Percentiles rank a stretch among this genome's conserved stretches.
These are phyloP conservation scores for Phortica okadai DNA, from an alignment of 2,888 invertebrate genomes.

Conservation along the genomic window DNA sequence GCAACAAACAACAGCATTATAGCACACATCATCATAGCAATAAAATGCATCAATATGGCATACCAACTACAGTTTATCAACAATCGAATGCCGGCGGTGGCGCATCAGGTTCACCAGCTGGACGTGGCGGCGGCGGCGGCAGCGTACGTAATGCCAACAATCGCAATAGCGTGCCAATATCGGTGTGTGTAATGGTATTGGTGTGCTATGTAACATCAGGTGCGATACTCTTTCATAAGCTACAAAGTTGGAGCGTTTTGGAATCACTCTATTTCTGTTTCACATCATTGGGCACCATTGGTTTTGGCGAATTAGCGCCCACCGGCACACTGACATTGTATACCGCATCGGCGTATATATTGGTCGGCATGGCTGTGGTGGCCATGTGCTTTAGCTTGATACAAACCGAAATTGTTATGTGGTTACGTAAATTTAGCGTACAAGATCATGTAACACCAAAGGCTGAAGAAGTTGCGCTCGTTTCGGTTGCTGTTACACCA, in stretches of 20 bases:
- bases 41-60: conserved; percentile 55
- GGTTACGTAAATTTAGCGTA: conserved; percentile 76
- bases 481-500: conserved; percentile 78
- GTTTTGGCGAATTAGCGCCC: conserved; percentile 88
- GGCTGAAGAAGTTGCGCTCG: conserved; percentile 77
- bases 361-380: conserved; percentile 89
- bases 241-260: conserved; percentile 93
- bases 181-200: conserved; percentile 90
- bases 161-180: conserved; percentile 83
- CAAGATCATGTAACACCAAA: conserved; percentile 77
- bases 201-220: conserved; percentile 92
- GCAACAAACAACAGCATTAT: conserved; percentile 41
- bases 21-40: conserved; percentile 44
- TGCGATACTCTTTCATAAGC: conserved; percentile 90
- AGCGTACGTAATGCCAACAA: conserved; percentile 12
- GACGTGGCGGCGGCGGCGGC: conserved; percentile 5
- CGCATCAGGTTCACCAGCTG: conserved; percentile 36
- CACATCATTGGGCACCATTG: conserved; percentile 88
- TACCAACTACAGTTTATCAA: conserved; percentile 61
- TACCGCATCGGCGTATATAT: conserved; percentile 87
- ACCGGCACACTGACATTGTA: conserved; percentile 84
- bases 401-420: conserved; percentile 83
- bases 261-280: conserved; percentile 92
- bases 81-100: conserved; percentile 41
- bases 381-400: conserved; percentile 92